Base-by-base conservation (phyloP, 2,113 vertebrate genomes). In the Antechinus stuartii region DNA sequence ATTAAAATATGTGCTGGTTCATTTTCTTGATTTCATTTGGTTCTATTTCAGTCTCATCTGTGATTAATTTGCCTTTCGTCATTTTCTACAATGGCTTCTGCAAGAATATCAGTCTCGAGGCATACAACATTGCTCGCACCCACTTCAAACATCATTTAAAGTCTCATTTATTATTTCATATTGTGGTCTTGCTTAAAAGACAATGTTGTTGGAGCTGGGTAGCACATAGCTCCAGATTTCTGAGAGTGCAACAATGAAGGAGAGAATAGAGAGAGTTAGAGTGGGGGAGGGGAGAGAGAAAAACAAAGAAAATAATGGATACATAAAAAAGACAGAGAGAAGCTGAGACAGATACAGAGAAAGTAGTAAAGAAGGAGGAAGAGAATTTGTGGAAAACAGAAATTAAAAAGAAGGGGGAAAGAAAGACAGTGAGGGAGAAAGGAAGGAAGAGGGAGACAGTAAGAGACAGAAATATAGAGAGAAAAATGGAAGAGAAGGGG, bases 81-180 rank as follows among this genome's bases (percentile, higher is more conserved):
- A 95, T 96, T 46, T 95, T 97, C 96, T 55, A 8, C 1, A 49
- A 47, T 90, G 90, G 92, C 57, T 98, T 96, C 96, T 97, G 96
- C 96, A 96, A 96, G 92, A 96, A 95, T 89, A 93, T 96, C 84
- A 55, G 50, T 95, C 95, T 97, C 95, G 55, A 96, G 95, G 95
- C 1, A 0, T 1, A 30, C 61, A 96, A 91, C 93, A 22, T 52
- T 97, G 96, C 92, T 97, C 46, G 2, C 93, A 97, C 97, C 96
- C 97, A 97, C 98, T 98, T 98, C 98, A 98, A 98, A 97, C 90
- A 68, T 55, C 92, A 94, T 91, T 93, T 76, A 95, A 98, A 96
- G 93, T 96, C 95, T 97, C 96, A 35, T 90, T 96, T 96, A 93
- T 98, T 52, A 53, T 95, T 98, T 96, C 91, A 76, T 96, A 92